Conservation (phyloP, 2,113 vertebrate species). For the Ochotona princeps region DNA sequence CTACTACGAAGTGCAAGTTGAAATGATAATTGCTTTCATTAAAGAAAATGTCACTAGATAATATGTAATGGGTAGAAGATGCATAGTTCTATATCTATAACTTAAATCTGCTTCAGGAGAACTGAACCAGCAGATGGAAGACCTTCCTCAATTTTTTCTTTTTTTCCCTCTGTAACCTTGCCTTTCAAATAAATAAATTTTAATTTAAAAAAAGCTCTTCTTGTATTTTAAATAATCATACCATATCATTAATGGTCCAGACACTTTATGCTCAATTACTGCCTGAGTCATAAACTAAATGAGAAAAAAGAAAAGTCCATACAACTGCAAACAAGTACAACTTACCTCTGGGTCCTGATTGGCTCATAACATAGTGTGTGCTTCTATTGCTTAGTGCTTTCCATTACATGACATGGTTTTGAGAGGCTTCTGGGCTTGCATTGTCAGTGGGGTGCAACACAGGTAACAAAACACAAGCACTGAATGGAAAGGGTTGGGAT, state of each 20-base stretch:
- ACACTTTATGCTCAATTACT: background rate
- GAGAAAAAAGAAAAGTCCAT: background rate
- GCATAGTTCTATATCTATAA: background rate
- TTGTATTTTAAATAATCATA: background rate
- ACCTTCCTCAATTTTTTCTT: too few relatives aligned
- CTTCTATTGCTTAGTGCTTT: background rate
- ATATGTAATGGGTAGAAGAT: background rate
- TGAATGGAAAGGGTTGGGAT: background rate
- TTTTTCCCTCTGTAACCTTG: too few relatives aligned
- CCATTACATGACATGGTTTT: too few relatives aligned
- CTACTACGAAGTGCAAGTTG: background rate
- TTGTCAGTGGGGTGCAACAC: background rate
- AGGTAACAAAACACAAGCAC: background rate
- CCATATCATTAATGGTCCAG: background rate
- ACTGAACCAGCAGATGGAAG: too few relatives aligned
- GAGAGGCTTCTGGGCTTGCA: background rate
- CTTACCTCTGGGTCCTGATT: background rate
- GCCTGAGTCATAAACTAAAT: background rate
- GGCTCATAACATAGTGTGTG: background rate
- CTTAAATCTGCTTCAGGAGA: background rate
- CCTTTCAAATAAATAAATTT: too few relatives aligned
- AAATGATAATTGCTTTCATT: background rate
- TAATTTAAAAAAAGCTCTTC: too few relatives aligned
- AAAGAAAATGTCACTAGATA: background rate
- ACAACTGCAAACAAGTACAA: background rate